Percentiles rank a stretch among this genome's conserved stretches.
phyloP scores from a whole-genome alignment of 2,797 vertebrate species.

The Huso huso region DNA sequence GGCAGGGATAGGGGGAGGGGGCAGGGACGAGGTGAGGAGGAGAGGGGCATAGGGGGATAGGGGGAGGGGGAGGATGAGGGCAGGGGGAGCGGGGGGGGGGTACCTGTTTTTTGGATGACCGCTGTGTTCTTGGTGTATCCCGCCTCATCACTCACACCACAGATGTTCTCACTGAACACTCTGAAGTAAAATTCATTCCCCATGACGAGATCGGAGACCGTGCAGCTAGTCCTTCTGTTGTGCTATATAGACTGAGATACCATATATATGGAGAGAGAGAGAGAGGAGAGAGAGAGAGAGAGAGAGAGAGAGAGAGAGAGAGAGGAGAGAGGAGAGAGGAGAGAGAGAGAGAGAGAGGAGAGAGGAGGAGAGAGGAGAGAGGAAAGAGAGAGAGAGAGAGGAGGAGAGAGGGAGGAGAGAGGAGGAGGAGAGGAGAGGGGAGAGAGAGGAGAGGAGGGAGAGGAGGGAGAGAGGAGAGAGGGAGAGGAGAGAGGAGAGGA shows the following conservation, averaged over 20 bases:
- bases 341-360: no score
- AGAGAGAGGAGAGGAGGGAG: background rate
- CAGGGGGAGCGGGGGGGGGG: background rate
- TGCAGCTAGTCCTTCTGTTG: conserved; percentile 72
- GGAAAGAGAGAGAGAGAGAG: no score
- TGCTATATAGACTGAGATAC: conserved; percentile 82
- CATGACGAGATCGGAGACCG: conserved; percentile 80
- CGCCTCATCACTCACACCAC: conserved; percentile 68
- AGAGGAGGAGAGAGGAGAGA: no score
- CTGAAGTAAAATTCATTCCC: conserved; percentile 82
- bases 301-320: no score
- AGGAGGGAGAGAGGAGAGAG: background rate
- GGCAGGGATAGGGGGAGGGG: no score
- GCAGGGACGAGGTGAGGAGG: no score
- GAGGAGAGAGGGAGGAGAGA: conserved; percentile 13
- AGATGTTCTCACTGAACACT: conserved; percentile 76
- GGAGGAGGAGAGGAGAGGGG: background rate
- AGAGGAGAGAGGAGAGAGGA: no score
- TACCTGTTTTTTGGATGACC: conserved; percentile 71
- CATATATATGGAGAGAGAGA: no score
- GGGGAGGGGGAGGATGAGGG: background rate
- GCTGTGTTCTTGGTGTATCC: conserved; percentile 77
- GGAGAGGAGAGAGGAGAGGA: background rate
- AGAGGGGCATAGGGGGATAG: background rate
- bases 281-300: no score